Evolutionary conservation across 2,888 invertebrate species (phyloP).

Genomic region (Mayetiola destructor): DNA sequence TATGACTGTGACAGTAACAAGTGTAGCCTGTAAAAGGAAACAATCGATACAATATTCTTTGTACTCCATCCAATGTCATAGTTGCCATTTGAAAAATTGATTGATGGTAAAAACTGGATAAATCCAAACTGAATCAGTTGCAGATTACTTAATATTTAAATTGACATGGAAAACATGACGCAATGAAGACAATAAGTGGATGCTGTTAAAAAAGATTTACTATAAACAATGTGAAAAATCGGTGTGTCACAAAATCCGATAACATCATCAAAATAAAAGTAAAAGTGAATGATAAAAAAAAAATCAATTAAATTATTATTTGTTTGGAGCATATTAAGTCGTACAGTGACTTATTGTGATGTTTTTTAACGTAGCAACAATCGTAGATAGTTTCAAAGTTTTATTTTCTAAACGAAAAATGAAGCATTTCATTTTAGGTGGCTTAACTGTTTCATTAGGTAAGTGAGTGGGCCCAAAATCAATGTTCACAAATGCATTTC

Average conservation of each 20-base stretch:
- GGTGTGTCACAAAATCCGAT: not conserved
- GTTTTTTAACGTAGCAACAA: not conserved
- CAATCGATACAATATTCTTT: no score
- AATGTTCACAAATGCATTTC: no score
- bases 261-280: not conserved
- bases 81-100: no score
- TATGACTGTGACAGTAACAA: no score
- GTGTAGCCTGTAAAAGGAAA: no score
- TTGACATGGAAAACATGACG: not conserved
- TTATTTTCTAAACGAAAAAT: slow-evolving; percentile 25
- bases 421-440: slow-evolving; percentile 23
- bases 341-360: not conserved
- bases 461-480: not conserved
- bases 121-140: not conserved
- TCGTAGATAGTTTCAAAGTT: slow-evolving; percentile 18
- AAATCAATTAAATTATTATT: not conserved
- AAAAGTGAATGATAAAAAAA: not conserved
- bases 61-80: no score
- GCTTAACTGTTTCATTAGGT: slow-evolving; percentile 20
- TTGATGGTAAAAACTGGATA: not conserved
- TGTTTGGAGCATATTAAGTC: no score
- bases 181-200: not conserved
- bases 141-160: not conserved
- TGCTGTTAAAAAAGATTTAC: no score
- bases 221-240: no score